Evolutionary conservation across 1,140 invertebrate species (phyloP).

Genomic region (Hyles vespertilio): DNA sequence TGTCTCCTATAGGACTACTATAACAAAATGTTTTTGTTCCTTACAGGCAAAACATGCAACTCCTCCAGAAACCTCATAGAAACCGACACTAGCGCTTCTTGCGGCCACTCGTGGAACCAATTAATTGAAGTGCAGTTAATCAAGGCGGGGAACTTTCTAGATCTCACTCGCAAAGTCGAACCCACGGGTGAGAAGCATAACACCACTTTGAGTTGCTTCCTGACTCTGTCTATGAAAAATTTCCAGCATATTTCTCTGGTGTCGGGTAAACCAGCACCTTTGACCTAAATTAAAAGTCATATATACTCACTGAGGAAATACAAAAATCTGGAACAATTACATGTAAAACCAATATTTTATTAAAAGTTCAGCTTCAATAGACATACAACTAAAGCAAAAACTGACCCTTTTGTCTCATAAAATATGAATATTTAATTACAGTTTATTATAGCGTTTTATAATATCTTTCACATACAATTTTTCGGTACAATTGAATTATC

Average conservation of each 20-base stretch:
- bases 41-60: constrained; percentile 86
- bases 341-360: no score
- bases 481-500: neutral
- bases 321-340: no score
- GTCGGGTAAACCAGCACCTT: constrained; percentile 90
- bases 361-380: no score
- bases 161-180: constrained; percentile 91
- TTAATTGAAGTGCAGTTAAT: constrained; percentile 97
- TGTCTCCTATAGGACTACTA: no score
- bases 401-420: no score
- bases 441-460: no score
- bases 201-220: constrained; percentile 93
- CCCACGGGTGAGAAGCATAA: constrained; percentile 97
- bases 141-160: constrained; percentile 96
- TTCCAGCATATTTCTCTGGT: constrained; percentile 98
- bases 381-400: no score
- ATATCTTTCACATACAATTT: no score
- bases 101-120: constrained; percentile 99
- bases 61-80: constrained; percentile 92
- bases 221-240: constrained; percentile 96
- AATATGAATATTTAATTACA: no score
- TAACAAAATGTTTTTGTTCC: constrained; percentile 9
- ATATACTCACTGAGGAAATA: no score
- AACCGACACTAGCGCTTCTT: constrained; percentile 95
- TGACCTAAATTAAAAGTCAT: constrained; percentile 74